A percentile compares a stretch with the other conserved stretches of the same genome.
These are phyloP conservation scores for Ylistrum balloti DNA, from an alignment of 1,140 invertebrate species.

Conservation along the genomic window DNA sequence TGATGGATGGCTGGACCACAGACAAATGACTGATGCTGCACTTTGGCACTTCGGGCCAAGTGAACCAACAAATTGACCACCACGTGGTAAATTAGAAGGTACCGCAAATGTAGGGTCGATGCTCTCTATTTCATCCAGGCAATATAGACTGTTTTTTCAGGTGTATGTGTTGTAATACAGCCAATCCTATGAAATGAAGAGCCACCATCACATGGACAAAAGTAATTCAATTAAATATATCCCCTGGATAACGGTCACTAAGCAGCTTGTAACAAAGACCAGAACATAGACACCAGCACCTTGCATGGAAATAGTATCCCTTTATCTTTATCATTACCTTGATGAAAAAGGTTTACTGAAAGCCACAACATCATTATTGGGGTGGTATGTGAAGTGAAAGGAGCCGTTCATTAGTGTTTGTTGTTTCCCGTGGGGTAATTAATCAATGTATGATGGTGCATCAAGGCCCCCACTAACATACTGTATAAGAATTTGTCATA, in stretches of 20 bases:
- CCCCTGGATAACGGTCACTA: not conserved
- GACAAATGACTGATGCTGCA: no score
- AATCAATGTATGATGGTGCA: not conserved
- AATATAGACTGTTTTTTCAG: not conserved
- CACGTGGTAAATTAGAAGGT: no score
- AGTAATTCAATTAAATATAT: slow-evolving; percentile 29
- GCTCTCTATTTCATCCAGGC: not conserved
- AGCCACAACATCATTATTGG: not conserved
- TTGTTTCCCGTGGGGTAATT: not conserved
- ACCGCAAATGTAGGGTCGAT: no score
- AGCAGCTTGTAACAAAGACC: not conserved
- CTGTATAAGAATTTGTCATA: no score
- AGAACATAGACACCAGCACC: not conserved
- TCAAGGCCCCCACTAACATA: not conserved
- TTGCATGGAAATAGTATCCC: not conserved
- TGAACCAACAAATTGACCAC: no score
- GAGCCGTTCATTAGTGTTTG: not conserved
- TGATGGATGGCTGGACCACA: no score
- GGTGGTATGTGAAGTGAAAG: not conserved
- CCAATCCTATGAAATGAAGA: not conserved
- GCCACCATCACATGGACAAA: not conserved
- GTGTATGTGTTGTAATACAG: not conserved
- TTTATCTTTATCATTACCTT: not conserved
- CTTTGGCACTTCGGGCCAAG: no score
- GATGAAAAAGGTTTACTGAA: not conserved